Evolutionary conservation across 2,888 invertebrate genomes (phyloP), one percentile per base, ranked within the genome.

Genomic region (Liopterus haemorrhoidalis): DNA sequence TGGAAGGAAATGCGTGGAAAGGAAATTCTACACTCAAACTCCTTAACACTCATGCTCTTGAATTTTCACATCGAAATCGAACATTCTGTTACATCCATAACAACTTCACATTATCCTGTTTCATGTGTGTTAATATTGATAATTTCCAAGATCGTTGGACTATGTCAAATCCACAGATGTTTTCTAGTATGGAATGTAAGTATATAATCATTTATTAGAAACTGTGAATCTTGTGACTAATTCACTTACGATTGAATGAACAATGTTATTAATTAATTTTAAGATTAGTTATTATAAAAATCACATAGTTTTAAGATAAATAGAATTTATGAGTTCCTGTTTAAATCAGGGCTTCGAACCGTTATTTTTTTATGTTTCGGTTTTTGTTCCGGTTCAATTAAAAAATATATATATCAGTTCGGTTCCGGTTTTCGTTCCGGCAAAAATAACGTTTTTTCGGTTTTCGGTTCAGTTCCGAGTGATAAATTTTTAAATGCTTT

Each of bases 21-120:
- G 63, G 68, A 32, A 66, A 70, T 54, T 66, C 69, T 18, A 54
- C 66, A 6, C 51, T 74, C 41, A 59, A 61, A 38, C 54, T 66
- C 11, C 52, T 68, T 20, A 70, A 70, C 52, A 70, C 67, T 39
- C 65, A 66, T 47, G 75, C 76, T 11, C 64, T 83, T 49, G 82
- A 82, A 62, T 78, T 82, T 59, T 76, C 80, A 62, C 80, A 81
- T 63, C 69, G 78, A 44, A 81, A 81, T 61, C 71, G 77, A 47
- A 77, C 82, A 21, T 65, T 84, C 33, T 83, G 82, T 69, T 87
- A 84, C 71, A 78, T 89, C 58, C 80, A 82, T 61, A 76, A 77
- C 62, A 77, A 77, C 62, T 61, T 77, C 50, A 74, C 73, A 40
- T 63, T 61, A 38, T 65, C 75, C 20, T 62, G 67, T 38, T 66